These are phyloP conservation scores for Galago senegalensis DNA, from an alignment of 2,797 vertebrate genomes.

Conservation along the genomic window DNA sequence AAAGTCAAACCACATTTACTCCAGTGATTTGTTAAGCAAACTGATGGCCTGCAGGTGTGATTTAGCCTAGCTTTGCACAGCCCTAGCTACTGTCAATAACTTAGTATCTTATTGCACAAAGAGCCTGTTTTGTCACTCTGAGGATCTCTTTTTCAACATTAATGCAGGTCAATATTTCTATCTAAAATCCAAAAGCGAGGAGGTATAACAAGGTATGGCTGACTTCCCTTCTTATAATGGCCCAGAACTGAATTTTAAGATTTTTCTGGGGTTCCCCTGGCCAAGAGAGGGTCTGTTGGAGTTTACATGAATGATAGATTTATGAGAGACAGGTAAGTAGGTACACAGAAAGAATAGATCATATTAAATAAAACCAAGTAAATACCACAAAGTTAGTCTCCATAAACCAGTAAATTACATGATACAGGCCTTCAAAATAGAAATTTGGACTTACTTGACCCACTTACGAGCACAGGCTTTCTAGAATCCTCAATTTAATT, in stretches of 20 bases:
- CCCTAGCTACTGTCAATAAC: no score
- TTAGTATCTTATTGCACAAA: no score
- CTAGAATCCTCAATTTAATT: not conserved
- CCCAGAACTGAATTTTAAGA: no score
- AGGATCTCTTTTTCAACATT: not conserved
- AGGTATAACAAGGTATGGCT: no score
- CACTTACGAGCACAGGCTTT: not conserved
- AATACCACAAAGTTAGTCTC: not conserved
- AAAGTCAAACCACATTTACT: not conserved
- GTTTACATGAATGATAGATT: not conserved
- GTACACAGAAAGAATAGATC: not conserved
- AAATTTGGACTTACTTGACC: not conserved
- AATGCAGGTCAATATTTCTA: no score
- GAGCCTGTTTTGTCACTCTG: no score
- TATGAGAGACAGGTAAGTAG: not conserved
- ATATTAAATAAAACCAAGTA: slow-evolving; percentile 20
- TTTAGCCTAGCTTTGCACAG: no score
- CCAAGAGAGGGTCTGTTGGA: no score
- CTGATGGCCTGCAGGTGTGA: not conserved
- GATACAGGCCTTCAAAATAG: not conserved
- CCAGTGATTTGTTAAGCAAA: not conserved
- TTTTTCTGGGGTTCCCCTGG: no score
- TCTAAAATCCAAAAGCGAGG: no score
- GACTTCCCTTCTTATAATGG: no score
- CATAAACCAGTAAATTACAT: not conserved